These are phyloP conservation scores for Popillia japonica DNA, from an alignment of 1,140 invertebrate genomes.

Conservation along the genomic window DNA sequence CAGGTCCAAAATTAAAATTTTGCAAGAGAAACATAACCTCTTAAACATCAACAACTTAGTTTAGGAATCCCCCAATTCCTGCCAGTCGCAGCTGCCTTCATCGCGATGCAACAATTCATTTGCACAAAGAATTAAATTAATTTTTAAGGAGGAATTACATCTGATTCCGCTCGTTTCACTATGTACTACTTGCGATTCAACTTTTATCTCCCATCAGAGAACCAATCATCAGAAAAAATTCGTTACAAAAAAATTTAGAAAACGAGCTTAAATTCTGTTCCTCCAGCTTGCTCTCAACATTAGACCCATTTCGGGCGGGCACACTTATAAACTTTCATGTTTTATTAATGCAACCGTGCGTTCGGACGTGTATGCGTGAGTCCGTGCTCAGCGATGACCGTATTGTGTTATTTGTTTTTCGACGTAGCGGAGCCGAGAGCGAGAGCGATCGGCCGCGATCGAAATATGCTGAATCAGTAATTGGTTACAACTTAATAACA, in stretches of 20 bases:
- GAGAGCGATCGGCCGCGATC: conserved; percentile 17
- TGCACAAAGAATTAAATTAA: no score
- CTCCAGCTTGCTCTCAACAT: neutral
- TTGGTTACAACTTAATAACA: conserved; percentile 42
- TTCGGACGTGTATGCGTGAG: conserved; percentile 40
- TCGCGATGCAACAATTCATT: no score
- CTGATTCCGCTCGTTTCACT: no score
- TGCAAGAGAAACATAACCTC: no score
- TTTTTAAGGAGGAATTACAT: no score
- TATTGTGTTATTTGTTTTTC: neutral
- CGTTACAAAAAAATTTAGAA: no score
- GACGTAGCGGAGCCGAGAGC: neutral
- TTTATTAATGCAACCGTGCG: conserved; percentile 43
- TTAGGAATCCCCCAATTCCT: no score
- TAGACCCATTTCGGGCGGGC: conserved; percentile 12
- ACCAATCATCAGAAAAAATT: neutral
- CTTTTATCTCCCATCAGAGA: neutral
- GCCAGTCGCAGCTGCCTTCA: no score
- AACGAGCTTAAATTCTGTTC: neutral
- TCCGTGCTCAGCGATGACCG: neutral
- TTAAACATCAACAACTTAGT: no score
- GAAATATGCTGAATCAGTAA: conserved; percentile 48
- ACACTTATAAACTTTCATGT: conserved; percentile 46
- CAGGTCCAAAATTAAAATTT: no score
- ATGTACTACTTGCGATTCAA: no score